These are phyloP conservation scores for Aleiodes leptofemur DNA, from an alignment of 2,888 invertebrate genomes.

Conservation along the genomic window DNA sequence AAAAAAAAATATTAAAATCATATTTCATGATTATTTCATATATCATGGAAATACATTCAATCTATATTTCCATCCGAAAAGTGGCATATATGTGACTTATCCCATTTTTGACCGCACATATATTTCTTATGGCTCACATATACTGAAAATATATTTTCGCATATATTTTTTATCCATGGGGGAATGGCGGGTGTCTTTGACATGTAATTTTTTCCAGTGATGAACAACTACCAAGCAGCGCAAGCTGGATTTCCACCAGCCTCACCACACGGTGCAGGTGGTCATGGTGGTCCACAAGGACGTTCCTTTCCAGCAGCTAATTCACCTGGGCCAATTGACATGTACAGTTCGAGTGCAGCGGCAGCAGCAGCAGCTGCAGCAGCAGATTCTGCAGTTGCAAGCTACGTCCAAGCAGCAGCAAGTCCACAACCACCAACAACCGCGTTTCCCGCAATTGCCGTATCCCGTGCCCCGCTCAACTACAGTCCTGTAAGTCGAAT, in stretches of 20 bases:
- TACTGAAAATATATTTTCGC: too few relatives aligned
- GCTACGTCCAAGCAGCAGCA: slow-evolving; percentile 95
- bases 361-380: slow-evolving; percentile 77
- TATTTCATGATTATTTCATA: too few relatives aligned
- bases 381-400: slow-evolving; percentile 84
- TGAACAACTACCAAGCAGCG: slow-evolving; percentile 96
- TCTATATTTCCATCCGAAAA: too few relatives aligned
- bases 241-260: slow-evolving; percentile 88
- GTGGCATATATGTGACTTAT: too few relatives aligned
- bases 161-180: too few relatives aligned
- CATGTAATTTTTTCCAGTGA: slow-evolving; percentile 81
- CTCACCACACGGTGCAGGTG: slow-evolving; percentile 85
- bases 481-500: slow-evolving; percentile 90
- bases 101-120: too few relatives aligned
- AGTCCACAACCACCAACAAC: slow-evolving; percentile 93
- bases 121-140: too few relatives aligned
- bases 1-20: too few relatives aligned
- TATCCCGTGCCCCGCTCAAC: slow-evolving; percentile 94
- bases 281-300: slow-evolving; percentile 77
- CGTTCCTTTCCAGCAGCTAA: slow-evolving; percentile 93
- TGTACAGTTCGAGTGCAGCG: slow-evolving; percentile 91
- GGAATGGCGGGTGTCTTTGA: neutral
- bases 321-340: slow-evolving; percentile 95
- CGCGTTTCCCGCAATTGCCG: slow-evolving; percentile 95
- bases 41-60: too few relatives aligned